Conservation (phyloP, 2,113 vertebrate genomes). For the Conger conger region DNA sequence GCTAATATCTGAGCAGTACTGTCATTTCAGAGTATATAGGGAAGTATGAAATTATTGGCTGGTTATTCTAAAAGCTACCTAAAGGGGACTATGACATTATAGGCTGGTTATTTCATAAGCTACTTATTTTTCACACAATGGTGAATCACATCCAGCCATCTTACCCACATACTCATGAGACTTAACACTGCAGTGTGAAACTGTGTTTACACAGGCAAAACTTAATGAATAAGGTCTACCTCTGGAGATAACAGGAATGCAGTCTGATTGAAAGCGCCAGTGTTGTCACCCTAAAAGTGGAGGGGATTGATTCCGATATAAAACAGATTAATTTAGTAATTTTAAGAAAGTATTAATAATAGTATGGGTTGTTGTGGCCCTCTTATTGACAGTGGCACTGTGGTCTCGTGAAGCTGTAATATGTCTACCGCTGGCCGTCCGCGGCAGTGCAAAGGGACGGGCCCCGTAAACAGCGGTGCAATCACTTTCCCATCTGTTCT, state of each 20-base stretch:
- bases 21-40: too few relatives aligned
- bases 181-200: neutral
- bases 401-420: neutral
- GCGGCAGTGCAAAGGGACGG: conserved; percentile 58
- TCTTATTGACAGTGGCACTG: neutral
- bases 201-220: neutral
- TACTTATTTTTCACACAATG: neutral
- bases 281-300: neutral
- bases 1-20: too few relatives aligned
- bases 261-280: neutral
- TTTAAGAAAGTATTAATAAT: neutral
- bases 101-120: neutral
- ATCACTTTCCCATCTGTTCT: conserved; percentile 74
- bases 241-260: neutral
- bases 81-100: too few relatives aligned
- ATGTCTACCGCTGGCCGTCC: neutral
- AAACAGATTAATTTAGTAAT: neutral
- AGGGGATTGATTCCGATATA: neutral
- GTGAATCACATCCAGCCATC: neutral
- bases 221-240: neutral
- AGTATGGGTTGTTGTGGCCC: neutral
- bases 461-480: conserved; percentile 75
- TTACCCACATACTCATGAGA: neutral
- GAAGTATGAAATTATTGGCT: neutral
- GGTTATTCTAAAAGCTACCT: too few relatives aligned